Evolutionary conservation across 2,888 invertebrate species (phyloP).

Genomic region (Tetrapedia diversipes): DNA sequence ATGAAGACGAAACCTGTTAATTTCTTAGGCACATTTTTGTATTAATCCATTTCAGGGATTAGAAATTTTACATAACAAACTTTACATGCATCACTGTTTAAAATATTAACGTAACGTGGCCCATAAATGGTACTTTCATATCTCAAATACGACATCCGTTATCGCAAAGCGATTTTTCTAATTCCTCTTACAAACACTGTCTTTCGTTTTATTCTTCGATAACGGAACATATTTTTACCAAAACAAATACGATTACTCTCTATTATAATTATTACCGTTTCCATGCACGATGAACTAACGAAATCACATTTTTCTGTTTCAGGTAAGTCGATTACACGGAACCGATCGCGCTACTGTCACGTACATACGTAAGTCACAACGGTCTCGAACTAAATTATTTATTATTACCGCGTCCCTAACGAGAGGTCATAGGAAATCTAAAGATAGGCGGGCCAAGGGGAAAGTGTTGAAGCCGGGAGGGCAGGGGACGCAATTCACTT

Average conservation of each 20-base stretch:
- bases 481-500: constrained; percentile 73
- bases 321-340: constrained; percentile 69
- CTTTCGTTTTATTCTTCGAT: too few species aligned
- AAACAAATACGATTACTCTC: neutral
- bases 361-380: constrained; percentile 54
- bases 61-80: neutral
- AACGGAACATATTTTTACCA: neutral
- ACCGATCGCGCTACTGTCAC: neutral
- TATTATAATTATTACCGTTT: neutral
- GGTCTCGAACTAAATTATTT: neutral
- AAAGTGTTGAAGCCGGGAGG: constrained; percentile 28
- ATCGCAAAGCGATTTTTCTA: too few species aligned
- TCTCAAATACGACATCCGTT: too few species aligned
- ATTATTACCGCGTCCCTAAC: constrained; percentile 45
- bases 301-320: constrained; percentile 63
- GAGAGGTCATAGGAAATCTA: constrained; percentile 54
- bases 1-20: too few species aligned
- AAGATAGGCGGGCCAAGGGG: constrained; percentile 13
- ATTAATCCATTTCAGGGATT: neutral
- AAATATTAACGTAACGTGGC: too few species aligned
- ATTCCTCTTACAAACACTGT: too few species aligned
- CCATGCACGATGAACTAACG: constrained; percentile 30
- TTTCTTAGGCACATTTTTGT: neutral
- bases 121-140: too few species aligned
- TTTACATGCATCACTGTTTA: too few species aligned